Percentiles rank a stretch among this genome's conserved stretches.
These are phyloP conservation scores for Cichladusa arquata DNA, from an alignment of 2,113 vertebrate genomes.

Conservation along the genomic window DNA sequence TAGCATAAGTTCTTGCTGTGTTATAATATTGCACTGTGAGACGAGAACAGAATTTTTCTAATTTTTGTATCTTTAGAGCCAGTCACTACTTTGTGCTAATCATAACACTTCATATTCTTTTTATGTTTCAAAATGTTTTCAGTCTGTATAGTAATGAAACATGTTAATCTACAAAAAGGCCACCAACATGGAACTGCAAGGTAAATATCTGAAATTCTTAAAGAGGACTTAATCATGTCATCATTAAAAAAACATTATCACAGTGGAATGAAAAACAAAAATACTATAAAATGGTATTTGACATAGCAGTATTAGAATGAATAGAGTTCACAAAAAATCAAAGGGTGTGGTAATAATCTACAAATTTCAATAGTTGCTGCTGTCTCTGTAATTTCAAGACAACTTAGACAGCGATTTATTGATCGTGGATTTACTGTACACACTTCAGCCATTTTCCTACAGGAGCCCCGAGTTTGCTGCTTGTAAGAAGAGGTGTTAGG, in stretches of 20 bases:
- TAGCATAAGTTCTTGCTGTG: neutral
- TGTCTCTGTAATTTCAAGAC: neutral
- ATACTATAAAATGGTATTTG: neutral
- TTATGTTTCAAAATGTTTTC: neutral
- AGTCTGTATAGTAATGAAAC: neutral
- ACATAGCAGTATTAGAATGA: neutral
- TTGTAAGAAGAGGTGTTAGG: neutral
- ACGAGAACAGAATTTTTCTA: neutral
- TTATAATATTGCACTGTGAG: neutral
- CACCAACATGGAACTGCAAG: neutral
- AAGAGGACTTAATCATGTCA: neutral
- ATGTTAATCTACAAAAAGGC: neutral
- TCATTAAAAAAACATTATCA: neutral
- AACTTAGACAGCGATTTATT: neutral
- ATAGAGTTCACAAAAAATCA: neutral
- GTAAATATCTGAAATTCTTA: neutral
- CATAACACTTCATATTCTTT: neutral
- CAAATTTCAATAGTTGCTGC: neutral
- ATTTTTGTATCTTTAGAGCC: neutral
- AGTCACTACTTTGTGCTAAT: neutral
- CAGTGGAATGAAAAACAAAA: neutral
- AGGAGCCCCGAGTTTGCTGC: neutral
- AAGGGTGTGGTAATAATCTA: neutral
- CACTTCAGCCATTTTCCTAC: neutral
- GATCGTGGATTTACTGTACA: neutral